Base-by-base conservation (phyloP, 2,797 vertebrate genomes). In the Siniperca undulata region DNA sequence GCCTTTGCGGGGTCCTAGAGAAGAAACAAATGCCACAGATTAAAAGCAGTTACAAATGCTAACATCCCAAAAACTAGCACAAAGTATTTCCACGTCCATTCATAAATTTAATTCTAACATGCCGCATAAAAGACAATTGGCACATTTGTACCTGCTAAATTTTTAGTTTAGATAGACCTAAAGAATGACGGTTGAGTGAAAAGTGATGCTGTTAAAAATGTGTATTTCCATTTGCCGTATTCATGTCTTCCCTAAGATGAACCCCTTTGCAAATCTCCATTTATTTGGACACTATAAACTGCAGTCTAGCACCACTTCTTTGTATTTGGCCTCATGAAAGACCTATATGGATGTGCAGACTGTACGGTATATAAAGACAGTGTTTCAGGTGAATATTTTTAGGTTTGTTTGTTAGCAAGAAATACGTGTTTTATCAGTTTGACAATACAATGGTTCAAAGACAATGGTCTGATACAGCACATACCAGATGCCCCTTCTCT, bases 1-100 rank as follows among this genome's bases (percentile, higher is more conserved):
- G 87, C 82, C 97, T 94, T 98, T 99, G n/a, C 97, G 97, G 70
- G 97, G 97, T 84, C 97, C 97, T 98, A 75, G 0, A 38, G 16
- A 77, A 60, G 7, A 89, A 77, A 73, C 8, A 69, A 5, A 42
- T 2, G 5, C 27, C n/a, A 27, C 0, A 52, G 5, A 65, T 62
- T 38, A 48, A 7, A 11, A 64, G 17, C 0, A 5, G 0, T 42
- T 5, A 44, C 4, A 73, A 65, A 48, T 22, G 16, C 5, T 48
- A 20, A 4, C 3, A 30, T 53, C 2, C 60, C 3, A 24, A 48
- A 34, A 36, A 52, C 22, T 1, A 36, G 13, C 1, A 27, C 6
- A 59, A 17, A 34, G 20, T 24, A 60, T 67, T 55, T 5, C 7
- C 27, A 14, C 12, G 42, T 10, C 1, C 16, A 62, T 68, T 65